Conservation (phyloP, 2,113 vertebrate genomes). For the Tauraco erythrolophus region DNA sequence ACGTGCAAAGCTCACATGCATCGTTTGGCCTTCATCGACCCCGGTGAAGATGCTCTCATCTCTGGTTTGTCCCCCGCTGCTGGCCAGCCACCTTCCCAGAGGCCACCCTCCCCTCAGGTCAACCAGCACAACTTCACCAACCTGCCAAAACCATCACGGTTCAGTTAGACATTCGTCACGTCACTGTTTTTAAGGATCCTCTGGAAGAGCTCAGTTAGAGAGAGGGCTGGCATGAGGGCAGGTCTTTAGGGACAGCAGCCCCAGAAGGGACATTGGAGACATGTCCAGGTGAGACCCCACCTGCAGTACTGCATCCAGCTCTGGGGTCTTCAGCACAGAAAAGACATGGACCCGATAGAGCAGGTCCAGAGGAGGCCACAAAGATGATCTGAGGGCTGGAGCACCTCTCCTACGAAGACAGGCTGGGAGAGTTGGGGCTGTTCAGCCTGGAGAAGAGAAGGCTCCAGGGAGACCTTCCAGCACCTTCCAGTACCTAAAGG, state of each 20-base stretch:
- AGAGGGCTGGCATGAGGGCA: background rate
- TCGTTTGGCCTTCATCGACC: rapidly evolving
- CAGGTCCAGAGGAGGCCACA: rapidly evolving
- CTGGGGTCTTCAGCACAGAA: background rate
- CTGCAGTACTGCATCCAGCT: background rate
- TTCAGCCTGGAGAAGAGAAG: background rate
- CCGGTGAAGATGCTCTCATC: background rate
- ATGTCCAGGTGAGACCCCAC: background rate
- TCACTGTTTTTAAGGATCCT: background rate
- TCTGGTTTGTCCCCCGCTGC: background rate
- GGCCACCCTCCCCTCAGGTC: background rate
- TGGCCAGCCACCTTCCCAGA: background rate
- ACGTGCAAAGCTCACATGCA: rapidly evolving
- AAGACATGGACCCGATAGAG: background rate
- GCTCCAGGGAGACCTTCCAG: background rate
- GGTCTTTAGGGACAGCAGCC: background rate
- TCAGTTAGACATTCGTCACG: rapidly evolving
- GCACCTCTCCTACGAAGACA: background rate
- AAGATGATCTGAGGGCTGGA: background rate
- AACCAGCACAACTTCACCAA: rapidly evolving
- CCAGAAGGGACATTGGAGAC: too few species aligned
- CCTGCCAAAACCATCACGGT: rapidly evolving
- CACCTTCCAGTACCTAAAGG: background rate
- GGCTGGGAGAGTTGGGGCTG: too few species aligned
- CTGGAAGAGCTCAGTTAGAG: background rate